Base-by-base conservation (phyloP, 1,140 invertebrate species). In the Atta colombica region DNA sequence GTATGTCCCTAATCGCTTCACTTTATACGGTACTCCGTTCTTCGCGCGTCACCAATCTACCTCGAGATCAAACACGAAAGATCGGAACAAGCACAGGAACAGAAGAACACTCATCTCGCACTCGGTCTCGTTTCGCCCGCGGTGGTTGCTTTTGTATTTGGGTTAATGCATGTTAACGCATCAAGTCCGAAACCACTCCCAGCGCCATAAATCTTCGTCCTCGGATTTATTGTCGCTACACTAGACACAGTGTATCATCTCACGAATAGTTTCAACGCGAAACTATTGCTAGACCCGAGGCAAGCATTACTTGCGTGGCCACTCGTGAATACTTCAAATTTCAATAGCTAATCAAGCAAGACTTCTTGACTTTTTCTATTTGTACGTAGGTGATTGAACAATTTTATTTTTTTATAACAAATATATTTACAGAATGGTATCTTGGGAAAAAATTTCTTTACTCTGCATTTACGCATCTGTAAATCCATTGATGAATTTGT, bases 141-240 rank as follows among this genome's bases (percentile, higher is more conserved):
- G 63, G 87, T 89, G 55, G 77, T 49, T 81, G 71, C 77, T 77
- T 60, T 82, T 58, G 88, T 77, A 89, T 89, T 89, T 89, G 77
- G 88, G 88, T 89, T 89, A 89, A 89, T 89, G 88, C 77, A 89
- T 74, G 84, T 89, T 89, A 89, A 89, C 88, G 84, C 88, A 89
- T 89, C 88, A 89, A 89, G 74, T 28, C 18, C 45, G 49, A 77
- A 89, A 89, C 88, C 88, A 88, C 88, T 89, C 77, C 78, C 77
- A 77, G 39, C 18, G 28, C 63, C 58, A 85, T 86, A 77, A 85
- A 86, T 81, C 84, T 45, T 75, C 63, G 45, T 31, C 12, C 69
- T 28, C 28, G 77, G 71, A 82, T 89, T 81, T 53, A 75, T 75
- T 84, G 80, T 84, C 80, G 80, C 69, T 84, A 18, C 21, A 71